These are phyloP conservation scores for Microchirus variegatus DNA, from an alignment of 2,797 vertebrate genomes.

Conservation along the genomic window DNA sequence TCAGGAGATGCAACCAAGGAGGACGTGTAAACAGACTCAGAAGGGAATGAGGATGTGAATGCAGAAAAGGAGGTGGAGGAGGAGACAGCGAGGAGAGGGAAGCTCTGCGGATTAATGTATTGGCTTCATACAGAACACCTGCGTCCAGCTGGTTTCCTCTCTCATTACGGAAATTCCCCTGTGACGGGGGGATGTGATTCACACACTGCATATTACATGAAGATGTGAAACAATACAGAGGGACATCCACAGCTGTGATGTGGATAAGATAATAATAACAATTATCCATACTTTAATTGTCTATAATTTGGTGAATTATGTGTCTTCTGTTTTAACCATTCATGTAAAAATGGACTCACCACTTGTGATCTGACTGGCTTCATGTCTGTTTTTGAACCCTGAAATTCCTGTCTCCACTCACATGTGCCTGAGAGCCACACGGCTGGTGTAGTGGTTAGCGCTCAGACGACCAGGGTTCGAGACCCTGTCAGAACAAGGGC, in stretches of 20 bases:
- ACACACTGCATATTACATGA: conserved; percentile 31
- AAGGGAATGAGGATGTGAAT: conserved; percentile 12
- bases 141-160: conserved; percentile 57
- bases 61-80: conserved; percentile 40
- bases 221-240: conserved; percentile 23
- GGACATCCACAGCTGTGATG: conserved; percentile 29
- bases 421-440: no score
- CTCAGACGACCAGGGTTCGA: no score
- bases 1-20: conserved; percentile 40
- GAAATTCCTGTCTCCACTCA: no score
- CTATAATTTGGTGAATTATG: no score
- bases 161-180: conserved; percentile 60
- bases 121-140: conserved; percentile 59
- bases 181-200: conserved; percentile 24
- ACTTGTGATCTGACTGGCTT: no score
- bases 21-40: conserved; percentile 34
- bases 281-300: no score
- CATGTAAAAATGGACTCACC: no score
- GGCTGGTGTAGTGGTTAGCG: no score
- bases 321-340: no score
- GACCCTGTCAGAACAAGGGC: no score
- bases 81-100: conserved; percentile 13
- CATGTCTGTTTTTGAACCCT: no score
- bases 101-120: conserved; percentile 56
- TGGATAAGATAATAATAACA: background rate